Conservation (phyloP, 2,797 vertebrate species). For the Tauraco hartlaubi region DNA sequence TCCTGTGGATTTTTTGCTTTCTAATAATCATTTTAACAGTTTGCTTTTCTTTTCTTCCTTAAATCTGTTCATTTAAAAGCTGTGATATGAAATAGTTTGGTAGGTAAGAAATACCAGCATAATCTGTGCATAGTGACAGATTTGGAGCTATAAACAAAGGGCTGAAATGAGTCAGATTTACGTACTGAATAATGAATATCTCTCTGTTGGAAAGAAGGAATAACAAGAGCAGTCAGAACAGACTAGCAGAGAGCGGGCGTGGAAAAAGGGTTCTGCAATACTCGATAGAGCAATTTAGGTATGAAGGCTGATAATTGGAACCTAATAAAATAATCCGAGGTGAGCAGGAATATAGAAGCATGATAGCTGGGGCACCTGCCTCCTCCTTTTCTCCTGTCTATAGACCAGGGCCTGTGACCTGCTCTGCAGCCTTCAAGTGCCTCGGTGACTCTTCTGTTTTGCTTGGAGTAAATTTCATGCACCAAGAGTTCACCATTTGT, state of each 20-base stretch:
- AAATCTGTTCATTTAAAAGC: conserved; percentile 3
- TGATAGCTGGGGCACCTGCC: neutral
- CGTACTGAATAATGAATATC: neutral
- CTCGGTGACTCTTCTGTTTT: neutral
- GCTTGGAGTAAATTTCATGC: neutral
- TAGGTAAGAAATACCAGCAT: neutral
- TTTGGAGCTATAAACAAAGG: conserved; percentile 9
- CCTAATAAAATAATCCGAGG: neutral
- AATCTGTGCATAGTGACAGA: neutral
- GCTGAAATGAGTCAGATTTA: neutral
- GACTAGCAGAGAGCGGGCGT: neutral
- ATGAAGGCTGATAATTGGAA: neutral
- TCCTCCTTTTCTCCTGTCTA: accelerated
- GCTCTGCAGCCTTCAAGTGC: accelerated
- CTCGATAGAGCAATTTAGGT: neutral
- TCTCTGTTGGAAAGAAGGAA: neutral
- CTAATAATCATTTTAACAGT: conserved; percentile 19
- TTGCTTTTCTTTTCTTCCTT: neutral
- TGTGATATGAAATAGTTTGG: neutral
- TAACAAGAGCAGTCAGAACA: neutral
- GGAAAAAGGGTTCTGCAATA: neutral
- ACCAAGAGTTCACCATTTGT: neutral
- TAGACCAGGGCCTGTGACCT: accelerated
- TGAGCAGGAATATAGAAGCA: accelerated
- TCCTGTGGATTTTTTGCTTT: neutral